These are phyloP conservation scores for Brachionus angularis DNA, from an alignment of 1,140 invertebrate genomes.

Conservation along the genomic window DNA sequence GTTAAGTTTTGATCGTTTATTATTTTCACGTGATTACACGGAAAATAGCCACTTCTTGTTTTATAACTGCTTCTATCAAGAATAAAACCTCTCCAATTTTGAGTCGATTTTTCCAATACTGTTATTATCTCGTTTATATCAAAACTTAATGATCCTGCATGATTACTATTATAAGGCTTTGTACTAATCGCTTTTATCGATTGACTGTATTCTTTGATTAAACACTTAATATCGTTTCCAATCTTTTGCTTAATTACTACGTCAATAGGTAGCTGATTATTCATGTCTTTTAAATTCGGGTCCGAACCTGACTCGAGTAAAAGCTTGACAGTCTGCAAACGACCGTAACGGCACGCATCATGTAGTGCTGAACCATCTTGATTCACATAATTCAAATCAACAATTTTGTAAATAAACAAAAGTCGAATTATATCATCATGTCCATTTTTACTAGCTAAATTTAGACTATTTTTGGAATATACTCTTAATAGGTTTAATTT, in stretches of 20 bases:
- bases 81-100: slow-evolving; percentile 55
- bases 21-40: slow-evolving; percentile 56
- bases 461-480: slow-evolving; percentile 51
- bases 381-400: slow-evolving; percentile 56
- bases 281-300: slow-evolving; percentile 58
- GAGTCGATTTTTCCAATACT: slow-evolving; percentile 48
- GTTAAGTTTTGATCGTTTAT: slow-evolving; percentile 52
- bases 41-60: slow-evolving; percentile 57
- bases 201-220: slow-evolving; percentile 56
- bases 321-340: slow-evolving; percentile 57
- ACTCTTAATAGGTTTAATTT: slow-evolving; percentile 50
- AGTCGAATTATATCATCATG: slow-evolving; percentile 59
- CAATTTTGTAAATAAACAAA: slow-evolving; percentile 55
- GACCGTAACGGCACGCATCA: slow-evolving; percentile 58
- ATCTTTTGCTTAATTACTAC: slow-evolving; percentile 57
- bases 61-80: slow-evolving; percentile 50
- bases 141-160: slow-evolving; percentile 21
- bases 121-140: slow-evolving; percentile 56
- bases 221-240: slow-evolving; percentile 58
- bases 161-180: slow-evolving; percentile 19
- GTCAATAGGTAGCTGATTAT: slow-evolving; percentile 60
- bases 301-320: slow-evolving; percentile 59
- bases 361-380: slow-evolving; percentile 58
- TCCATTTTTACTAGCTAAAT: slow-evolving; percentile 59
- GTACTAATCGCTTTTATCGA: background rate